Evolutionary conservation across 2,113 vertebrate genomes (phyloP), one percentile per base, ranked within the genome.

Genomic region (Salvelinus fontinalis): DNA sequence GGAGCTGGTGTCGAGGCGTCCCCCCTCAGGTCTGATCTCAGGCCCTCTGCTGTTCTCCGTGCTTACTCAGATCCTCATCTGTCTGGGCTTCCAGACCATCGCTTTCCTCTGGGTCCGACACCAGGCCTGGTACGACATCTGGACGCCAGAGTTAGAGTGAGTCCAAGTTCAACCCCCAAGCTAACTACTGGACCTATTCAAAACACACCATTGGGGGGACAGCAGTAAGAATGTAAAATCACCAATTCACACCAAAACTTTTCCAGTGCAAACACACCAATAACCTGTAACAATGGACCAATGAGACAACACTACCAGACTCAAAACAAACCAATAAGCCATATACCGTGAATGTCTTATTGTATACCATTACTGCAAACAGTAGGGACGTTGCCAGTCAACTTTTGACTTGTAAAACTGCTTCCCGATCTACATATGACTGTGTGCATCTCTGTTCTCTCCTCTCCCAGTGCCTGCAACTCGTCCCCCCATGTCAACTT

Each of bases 1-100:
- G 79, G 97, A 97, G 74, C 94, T 99, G 29, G 97, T 98, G 73
- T 88, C 97, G 0, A 94, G 88, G 13, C 95, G 95, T 51, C 98
- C 97, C 57, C 97, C 98, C 0, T 96, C 97, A 11, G 97, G 97
- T 77, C 96, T 99, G 73, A 97, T 99, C 92, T 99, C 98, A 34
- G 95, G 91, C 74, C 92, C 95, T 57, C 93, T 99, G 78, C 92
- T 99, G 76, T 95, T 95, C 89, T 99, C 97, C 0, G 97, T 99
- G 87, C 90, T 99, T 44, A 95, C 95, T 81, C 98, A 99, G 92
- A 97, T 99, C 84, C 72, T 99, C 85, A 95, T 98, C 90, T 97
- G 94, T 86, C 85, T 98, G 87, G 93, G 93, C 87, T 98, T 99
- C 93, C 98, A 99, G 79, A 93, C 80, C 57, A 39, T 95, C 0